phyloP scores from a whole-genome alignment of 2,113 vertebrate species.

The Agapornis roseicollis region DNA sequence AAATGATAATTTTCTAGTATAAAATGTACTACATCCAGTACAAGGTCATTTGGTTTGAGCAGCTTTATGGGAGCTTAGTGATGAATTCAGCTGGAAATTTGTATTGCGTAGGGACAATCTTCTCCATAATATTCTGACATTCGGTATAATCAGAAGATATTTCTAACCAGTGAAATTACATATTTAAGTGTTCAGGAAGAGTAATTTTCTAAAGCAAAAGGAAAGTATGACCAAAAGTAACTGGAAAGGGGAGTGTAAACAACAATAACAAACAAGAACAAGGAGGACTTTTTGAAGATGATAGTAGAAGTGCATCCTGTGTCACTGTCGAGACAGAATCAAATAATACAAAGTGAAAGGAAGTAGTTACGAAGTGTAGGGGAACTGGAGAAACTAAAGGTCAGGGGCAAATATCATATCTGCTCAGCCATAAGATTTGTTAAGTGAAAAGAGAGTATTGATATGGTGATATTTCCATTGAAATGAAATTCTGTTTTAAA shows the following conservation, averaged over 20 bases:
- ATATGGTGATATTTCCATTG: background rate
- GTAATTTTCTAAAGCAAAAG: background rate
- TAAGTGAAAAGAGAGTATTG: background rate
- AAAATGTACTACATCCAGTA: background rate
- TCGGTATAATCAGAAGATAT: background rate
- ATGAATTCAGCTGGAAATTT: background rate
- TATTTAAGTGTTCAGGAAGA: background rate
- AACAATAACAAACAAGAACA: background rate
- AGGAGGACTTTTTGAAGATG: background rate
- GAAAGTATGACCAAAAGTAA: background rate
- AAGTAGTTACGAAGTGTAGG: background rate
- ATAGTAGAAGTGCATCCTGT: background rate
- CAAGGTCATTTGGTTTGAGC: background rate
- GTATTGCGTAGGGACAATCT: background rate
- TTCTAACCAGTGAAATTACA: background rate
- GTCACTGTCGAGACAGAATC: background rate
- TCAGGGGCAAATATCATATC: background rate
- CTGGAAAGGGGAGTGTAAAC: background rate
- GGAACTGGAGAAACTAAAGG: background rate
- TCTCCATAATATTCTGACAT: background rate
- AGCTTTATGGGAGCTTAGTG: background rate
- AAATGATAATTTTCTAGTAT: background rate
- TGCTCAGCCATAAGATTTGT: background rate
- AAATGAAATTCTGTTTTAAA: background rate
- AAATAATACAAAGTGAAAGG: background rate